A percentile compares a stretch with the other conserved stretches of the same genome.
These are phyloP conservation scores for Clarias gariepinus DNA, from an alignment of 2,113 vertebrate species.

Conservation along the genomic window DNA sequence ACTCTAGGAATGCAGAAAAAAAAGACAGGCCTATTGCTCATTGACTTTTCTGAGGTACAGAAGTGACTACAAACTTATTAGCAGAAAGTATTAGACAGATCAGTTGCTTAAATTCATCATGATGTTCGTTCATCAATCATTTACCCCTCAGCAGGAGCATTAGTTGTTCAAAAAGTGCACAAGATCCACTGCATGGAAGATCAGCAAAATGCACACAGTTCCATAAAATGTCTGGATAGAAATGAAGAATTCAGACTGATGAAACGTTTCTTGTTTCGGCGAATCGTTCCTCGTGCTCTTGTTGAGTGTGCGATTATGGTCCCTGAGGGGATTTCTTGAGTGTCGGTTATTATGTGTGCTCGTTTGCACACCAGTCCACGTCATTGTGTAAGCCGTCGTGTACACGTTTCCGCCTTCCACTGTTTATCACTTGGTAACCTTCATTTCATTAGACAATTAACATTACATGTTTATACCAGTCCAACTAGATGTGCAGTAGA, in stretches of 20 bases:
- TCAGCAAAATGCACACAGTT: slow-evolving; percentile 15
- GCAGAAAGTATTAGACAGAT: slow-evolving; percentile 7
- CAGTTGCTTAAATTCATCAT: slow-evolving; percentile 10
- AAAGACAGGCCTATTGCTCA: slow-evolving; percentile 48
- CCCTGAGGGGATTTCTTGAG: slow-evolving; percentile 32
- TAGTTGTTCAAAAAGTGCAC: slow-evolving; percentile 44
- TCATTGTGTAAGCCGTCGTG: background rate
- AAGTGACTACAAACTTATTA: slow-evolving; percentile 61
- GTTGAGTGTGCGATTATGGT: slow-evolving; percentile 18
- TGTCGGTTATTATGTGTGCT: slow-evolving; percentile 22
- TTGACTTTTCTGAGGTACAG: slow-evolving; percentile 51
- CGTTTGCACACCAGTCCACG: background rate
- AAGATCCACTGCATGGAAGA: slow-evolving; percentile 37
- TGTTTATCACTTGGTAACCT: slow-evolving; percentile 1
- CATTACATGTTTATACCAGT: slow-evolving; percentile 5
- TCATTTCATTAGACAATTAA: slow-evolving; percentile 8
- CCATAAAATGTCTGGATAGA: background rate
- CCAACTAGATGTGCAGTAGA: slow-evolving; percentile 22
- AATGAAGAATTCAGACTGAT: background rate
- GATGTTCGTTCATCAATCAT: background rate
- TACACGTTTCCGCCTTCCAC: background rate
- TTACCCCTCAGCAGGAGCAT: slow-evolving; percentile 10
- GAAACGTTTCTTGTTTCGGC: slow-evolving; percentile 20
- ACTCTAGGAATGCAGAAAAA: slow-evolving; percentile 52
- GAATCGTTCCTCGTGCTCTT: slow-evolving; percentile 10